A percentile compares a stretch with the other conserved stretches of the same genome.
phyloP scores from a whole-genome alignment of 2,888 invertebrate genomes.

The Unio delphinus region DNA sequence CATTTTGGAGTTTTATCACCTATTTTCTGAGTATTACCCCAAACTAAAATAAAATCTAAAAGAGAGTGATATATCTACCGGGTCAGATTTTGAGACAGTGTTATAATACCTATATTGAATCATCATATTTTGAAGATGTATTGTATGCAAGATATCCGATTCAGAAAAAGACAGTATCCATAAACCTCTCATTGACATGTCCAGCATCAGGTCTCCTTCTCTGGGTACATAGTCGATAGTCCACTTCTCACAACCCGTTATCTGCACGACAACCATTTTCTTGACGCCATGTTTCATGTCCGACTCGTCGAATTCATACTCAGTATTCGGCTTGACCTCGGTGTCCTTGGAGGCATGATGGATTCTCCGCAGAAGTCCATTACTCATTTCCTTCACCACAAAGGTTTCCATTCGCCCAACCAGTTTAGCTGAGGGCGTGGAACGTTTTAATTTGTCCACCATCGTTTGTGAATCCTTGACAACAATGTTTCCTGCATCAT shows the following conservation, averaged over 20 bases:
- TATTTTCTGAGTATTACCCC: too few species aligned
- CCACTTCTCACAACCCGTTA: conserved; percentile 34
- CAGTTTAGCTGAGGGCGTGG: conserved; percentile 18
- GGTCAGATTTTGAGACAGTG: too few species aligned
- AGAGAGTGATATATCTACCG: too few species aligned
- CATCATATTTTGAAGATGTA: too few species aligned
- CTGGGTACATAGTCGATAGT: conserved; percentile 23
- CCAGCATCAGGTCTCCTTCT: conserved; percentile 19
- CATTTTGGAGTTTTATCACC: too few species aligned
- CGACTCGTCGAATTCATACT: conserved; percentile 29
- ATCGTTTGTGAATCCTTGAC: conserved; percentile 17
- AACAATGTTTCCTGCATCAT: conserved; percentile 30
- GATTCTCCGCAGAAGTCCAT: conserved; percentile 13
- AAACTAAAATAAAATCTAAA: too few species aligned
- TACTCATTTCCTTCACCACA: conserved; percentile 10
- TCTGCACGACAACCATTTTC: conserved; percentile 27
- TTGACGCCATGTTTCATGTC: conserved; percentile 30
- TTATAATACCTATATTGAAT: too few species aligned
- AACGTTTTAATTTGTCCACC: conserved; percentile 24
- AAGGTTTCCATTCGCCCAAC: conserved; percentile 26
- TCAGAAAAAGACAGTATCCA: too few species aligned
- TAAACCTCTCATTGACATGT: conserved; percentile 23
- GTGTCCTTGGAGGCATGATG: conserved; percentile 20
- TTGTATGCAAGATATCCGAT: too few species aligned
- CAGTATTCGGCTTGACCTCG: conserved; percentile 17